Conservation (phyloP, 2,888 invertebrate genomes). For the Parnassius glacialis region DNA sequence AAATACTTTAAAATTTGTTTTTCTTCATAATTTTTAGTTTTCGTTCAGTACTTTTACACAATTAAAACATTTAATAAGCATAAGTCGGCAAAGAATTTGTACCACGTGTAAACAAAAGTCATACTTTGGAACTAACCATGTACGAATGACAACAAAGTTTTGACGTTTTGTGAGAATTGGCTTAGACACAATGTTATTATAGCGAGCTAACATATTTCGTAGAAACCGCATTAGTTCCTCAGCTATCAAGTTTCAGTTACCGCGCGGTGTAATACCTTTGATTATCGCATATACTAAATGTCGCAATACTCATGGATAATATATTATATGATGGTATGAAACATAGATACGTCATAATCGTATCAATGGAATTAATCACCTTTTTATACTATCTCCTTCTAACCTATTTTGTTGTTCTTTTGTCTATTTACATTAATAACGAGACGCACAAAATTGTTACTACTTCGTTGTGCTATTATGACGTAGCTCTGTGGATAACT, state of each 20-base stretch:
- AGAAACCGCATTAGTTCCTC: conserved; percentile 29
- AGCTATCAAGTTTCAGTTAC: conserved; percentile 54
- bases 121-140: conserved; percentile 61
- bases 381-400: too few species aligned
- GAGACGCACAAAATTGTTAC: conserved; percentile 11
- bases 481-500: conserved; percentile 19
- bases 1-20: too few species aligned
- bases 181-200: conserved; percentile 28
- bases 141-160: conserved; percentile 61
- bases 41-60: too few species aligned
- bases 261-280: conserved; percentile 43
- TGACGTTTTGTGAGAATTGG: conserved; percentile 61
- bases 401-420: not conserved
- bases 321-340: conserved; percentile 10
- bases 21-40: too few species aligned
- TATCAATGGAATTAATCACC: not conserved
- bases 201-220: conserved; percentile 25
- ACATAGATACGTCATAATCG: conserved; percentile 19
- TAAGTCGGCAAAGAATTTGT: conserved; percentile 25
- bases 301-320: conserved; percentile 56
- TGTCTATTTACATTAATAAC: conserved; percentile 3
- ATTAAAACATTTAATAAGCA: not conserved
- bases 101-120: conserved; percentile 62
- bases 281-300: conserved; percentile 36
- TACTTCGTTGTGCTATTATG: conserved; percentile 5